Conservation (phyloP, 1,140 invertebrate genomes). For the Drosophila micromelanica region DNA sequence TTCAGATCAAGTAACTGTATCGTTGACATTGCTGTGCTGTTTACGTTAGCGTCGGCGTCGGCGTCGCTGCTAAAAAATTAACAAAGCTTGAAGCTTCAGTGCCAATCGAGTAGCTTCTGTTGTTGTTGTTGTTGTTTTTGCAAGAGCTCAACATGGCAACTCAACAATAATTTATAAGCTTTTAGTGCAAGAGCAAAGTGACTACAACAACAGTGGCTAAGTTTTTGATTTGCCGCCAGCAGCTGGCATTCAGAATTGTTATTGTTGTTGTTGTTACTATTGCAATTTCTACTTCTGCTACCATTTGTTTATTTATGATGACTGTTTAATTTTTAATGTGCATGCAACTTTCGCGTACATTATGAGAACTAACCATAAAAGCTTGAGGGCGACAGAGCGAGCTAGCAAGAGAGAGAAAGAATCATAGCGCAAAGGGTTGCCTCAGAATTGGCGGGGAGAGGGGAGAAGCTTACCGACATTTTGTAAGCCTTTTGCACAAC, state of each 20-base stretch:
- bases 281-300: slow-evolving; percentile 60
- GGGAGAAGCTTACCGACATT: slow-evolving; percentile 53
- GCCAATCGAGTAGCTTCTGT: slow-evolving; percentile 50
- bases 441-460: neutral
- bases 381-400: slow-evolving; percentile 10
- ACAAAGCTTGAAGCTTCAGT: slow-evolving; percentile 57
- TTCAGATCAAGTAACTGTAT: slow-evolving; percentile 24
- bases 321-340: slow-evolving; percentile 80
- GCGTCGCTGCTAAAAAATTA: slow-evolving; percentile 69
- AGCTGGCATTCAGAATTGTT: slow-evolving; percentile 32
- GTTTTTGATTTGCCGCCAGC: slow-evolving; percentile 74
- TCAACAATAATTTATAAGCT: slow-evolving; percentile 81
- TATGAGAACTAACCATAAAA: slow-evolving; percentile 30
- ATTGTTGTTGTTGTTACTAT: slow-evolving; percentile 36
- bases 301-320: slow-evolving; percentile 78
- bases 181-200: slow-evolving; percentile 70
- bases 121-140: slow-evolving; percentile 42
- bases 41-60: slow-evolving; percentile 38
- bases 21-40: slow-evolving; percentile 12
- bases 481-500: slow-evolving; percentile 79
- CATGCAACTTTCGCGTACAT: slow-evolving; percentile 62
- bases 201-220: slow-evolving; percentile 54
- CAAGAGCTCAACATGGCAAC: slow-evolving; percentile 53
- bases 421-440: slow-evolving; percentile 28
- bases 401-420: neutral